Conservation (phyloP, 2,888 invertebrate genomes). For the Agonopterix arenella region DNA sequence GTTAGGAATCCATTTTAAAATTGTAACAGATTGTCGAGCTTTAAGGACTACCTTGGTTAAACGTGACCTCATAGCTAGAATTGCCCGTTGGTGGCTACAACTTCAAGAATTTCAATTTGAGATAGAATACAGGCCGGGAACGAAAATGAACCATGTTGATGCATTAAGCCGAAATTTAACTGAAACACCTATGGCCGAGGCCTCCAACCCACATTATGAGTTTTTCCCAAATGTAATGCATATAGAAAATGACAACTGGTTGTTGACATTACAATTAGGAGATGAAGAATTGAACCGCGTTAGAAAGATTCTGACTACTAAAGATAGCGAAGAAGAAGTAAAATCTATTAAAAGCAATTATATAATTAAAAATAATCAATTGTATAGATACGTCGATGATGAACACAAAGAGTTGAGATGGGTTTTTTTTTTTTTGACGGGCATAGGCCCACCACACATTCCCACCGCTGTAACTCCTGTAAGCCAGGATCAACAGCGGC, state of each 20-base stretch:
- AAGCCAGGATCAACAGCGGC: no score
- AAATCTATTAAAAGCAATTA: no score
- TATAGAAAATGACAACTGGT: neutral
- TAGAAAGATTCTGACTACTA: neutral
- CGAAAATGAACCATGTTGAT: neutral
- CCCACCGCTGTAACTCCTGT: no score
- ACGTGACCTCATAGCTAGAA: neutral
- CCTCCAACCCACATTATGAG: no score
- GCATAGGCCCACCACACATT: no score
- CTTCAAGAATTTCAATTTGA: neutral
- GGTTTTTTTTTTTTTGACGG: no score
- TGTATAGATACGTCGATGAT: no score
- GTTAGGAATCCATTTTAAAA: conserved; percentile 9
- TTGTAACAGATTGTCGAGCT: conserved; percentile 10
- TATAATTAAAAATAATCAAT: no score
- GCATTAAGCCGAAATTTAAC: neutral
- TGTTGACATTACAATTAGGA: neutral
- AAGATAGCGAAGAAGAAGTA: neutral
- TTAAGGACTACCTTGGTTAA: neutral
- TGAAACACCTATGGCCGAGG: neutral
- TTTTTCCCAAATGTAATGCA: neutral
- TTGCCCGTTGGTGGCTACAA: neutral
- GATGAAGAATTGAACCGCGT: neutral
- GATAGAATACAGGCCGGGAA: neutral
- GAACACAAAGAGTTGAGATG: no score